Conservation (phyloP, 2,113 vertebrate species). For the Puntigrus tetrazona region DNA sequence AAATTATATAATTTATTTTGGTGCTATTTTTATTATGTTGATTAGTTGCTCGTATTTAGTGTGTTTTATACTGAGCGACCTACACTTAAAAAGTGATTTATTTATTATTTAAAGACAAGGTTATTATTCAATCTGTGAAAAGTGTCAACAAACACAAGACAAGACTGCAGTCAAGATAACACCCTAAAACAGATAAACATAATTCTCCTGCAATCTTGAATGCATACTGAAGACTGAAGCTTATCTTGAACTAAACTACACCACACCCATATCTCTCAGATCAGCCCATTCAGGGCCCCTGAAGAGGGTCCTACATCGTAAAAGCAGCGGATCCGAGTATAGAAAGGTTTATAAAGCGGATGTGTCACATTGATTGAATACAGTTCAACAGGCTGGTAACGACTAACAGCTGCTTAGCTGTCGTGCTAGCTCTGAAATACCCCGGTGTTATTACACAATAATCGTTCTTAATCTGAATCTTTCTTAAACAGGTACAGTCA, state of each 20-base stretch:
- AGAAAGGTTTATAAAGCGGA: not conserved
- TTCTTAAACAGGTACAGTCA: too few species aligned
- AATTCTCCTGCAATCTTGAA: not conserved
- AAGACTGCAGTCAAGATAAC: not conserved
- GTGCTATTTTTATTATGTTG: too few species aligned
- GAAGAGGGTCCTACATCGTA: not conserved
- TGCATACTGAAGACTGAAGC: too few species aligned
- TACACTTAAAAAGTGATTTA: too few species aligned
- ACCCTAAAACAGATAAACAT: not conserved
- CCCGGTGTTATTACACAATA: not conserved
- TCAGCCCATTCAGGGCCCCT: not conserved
- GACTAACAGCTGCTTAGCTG: conserved; percentile 20
- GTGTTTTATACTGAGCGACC: too few species aligned
- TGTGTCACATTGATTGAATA: not conserved
- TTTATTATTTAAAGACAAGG: too few species aligned
- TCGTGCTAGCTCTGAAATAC: not conserved
- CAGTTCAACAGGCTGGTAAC: conserved; percentile 24
- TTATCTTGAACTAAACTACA: not conserved
- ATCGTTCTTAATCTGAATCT: not conserved
- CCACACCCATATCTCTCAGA: not conserved
- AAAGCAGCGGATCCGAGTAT: not conserved
- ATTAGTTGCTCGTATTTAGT: too few species aligned
- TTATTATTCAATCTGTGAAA: too few species aligned
- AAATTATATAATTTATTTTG: too few species aligned
- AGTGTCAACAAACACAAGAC: not conserved